phyloP scores from a whole-genome alignment of 2,797 vertebrate species.

The Crocodylus rhombifer region DNA sequence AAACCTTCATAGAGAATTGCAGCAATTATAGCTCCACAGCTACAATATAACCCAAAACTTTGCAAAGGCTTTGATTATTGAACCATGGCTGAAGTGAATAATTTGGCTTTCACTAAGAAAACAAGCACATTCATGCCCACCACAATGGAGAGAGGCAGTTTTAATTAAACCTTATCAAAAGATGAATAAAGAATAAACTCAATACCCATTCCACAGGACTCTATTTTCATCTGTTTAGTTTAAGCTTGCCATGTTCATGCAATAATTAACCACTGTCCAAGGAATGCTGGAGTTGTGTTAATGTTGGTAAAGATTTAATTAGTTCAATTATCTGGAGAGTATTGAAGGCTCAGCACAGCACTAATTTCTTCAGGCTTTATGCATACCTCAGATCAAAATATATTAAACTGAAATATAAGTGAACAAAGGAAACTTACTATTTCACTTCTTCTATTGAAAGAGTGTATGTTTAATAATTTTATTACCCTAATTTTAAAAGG shows the following conservation, averaged over 20 bases:
- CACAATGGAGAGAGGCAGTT: constrained; percentile 92
- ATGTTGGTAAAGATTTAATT: constrained; percentile 90
- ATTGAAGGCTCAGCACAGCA: constrained; percentile 79
- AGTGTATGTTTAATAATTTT: constrained; percentile 72
- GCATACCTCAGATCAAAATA: constrained; percentile 81
- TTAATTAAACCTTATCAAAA: constrained; percentile 98
- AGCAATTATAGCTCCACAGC: constrained; percentile 89
- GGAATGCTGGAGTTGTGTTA: constrained; percentile 86
- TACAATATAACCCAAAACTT: constrained; percentile 89
- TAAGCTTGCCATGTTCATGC: constrained; percentile 85
- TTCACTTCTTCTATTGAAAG: constrained; percentile 67
- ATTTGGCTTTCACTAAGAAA: constrained; percentile 92
- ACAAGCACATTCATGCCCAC: constrained; percentile 93
- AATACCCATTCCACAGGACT: constrained; percentile 87
- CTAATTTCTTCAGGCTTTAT: constrained; percentile 82
- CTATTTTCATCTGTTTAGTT: constrained; percentile 90
- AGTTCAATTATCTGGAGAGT: constrained; percentile 87
- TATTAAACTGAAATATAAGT: constrained; percentile 73
- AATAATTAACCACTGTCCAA: constrained; percentile 91
- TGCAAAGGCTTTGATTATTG: constrained; percentile 92
- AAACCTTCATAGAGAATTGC: constrained; percentile 79
- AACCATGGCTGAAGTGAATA: constrained; percentile 92
- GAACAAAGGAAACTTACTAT: constrained; percentile 75
- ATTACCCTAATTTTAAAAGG: constrained; percentile 54
- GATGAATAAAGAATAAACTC: constrained; percentile 93